Evolutionary conservation across 1,140 invertebrate species (phyloP), one percentile per base, ranked within the genome.

Genomic region (Mya arenaria): DNA sequence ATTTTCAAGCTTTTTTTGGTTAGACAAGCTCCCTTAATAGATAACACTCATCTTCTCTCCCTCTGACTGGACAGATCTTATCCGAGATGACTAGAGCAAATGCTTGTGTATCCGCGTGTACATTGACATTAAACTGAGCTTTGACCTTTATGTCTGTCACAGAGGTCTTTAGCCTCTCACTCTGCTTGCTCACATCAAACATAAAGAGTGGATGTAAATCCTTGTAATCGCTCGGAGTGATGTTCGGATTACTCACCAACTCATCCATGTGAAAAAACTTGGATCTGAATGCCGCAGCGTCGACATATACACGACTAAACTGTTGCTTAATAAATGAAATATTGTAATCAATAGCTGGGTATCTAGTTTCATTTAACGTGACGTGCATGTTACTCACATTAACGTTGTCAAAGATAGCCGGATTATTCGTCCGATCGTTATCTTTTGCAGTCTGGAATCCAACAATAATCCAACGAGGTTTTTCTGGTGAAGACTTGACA

Each of bases 181-280:
- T 81, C 68, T 72, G 66, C 55, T 81, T 81, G 48, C 78, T 81
- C 23, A 78, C 62, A 52, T 69, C 60, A 55, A 78, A 69, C 60
- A 66, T 62, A 28, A 78, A 68, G 37, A 78, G 48, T 19, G 0
- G 78, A 44, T 44, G 73, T 17, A 81, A 68, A 23, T 36, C 71
- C 68, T 81, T 55, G 44, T 78, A 77, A 77, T 82, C 69, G 25
- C 52, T 37, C 5, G 80, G 36, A 41, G 80, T 78, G 39, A 82
- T 82, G 60, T 82, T 77, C 23, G 8, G 32, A 17, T 81, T 52
- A 25, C 39, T 30, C n/a, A 75, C 69, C 68, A 81, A 55, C 37
- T 56, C 69, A 75, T 81, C 52, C 80, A 82, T 82, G 23, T 37
- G n/a, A 34, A 62, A 77, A 62, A 82, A 82, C 34, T 82, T 82